These are phyloP conservation scores for Callimorpha dominula DNA, from an alignment of 2,888 invertebrate species.

Conservation along the genomic window DNA sequence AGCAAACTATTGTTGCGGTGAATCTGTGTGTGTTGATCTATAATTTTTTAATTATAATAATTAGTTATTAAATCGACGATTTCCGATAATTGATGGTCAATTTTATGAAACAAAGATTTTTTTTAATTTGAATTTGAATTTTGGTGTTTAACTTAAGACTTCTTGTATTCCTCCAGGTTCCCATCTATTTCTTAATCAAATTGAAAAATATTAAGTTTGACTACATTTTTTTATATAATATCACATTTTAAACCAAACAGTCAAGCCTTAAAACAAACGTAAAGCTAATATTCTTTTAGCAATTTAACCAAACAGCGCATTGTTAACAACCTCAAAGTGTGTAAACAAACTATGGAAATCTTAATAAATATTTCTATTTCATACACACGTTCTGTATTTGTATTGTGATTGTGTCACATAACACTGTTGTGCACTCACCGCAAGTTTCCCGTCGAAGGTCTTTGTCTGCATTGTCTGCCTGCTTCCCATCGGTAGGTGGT, in stretches of 20 bases:
- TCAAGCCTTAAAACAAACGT: not conserved
- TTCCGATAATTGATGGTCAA: no score
- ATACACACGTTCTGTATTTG: not conserved
- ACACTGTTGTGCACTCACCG: conserved; percentile 59
- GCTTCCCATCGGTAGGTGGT: conserved; percentile 59
- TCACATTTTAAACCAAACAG: not conserved
- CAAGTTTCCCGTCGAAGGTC: conserved; percentile 74
- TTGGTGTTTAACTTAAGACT: not conserved
- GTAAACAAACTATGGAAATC: not conserved
- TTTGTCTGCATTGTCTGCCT: conserved; percentile 67
- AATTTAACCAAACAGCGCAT: conserved; percentile 1
- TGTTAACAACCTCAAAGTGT: not conserved
- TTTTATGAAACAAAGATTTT: no score
- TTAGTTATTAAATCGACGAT: no score
- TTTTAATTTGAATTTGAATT: no score
- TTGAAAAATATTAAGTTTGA: no score
- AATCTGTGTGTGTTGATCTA: no score
- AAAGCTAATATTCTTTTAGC: not conserved
- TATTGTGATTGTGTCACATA: conserved; percentile 9
- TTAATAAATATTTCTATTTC: not conserved
- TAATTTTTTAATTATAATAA: no score
- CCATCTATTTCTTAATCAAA: no score
- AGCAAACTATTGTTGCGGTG: no score
- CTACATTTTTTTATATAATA: no score
- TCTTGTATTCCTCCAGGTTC: not conserved